Base-by-base conservation (phyloP, 1,140 invertebrate species). In the Rhagoletis pomonella region DNA sequence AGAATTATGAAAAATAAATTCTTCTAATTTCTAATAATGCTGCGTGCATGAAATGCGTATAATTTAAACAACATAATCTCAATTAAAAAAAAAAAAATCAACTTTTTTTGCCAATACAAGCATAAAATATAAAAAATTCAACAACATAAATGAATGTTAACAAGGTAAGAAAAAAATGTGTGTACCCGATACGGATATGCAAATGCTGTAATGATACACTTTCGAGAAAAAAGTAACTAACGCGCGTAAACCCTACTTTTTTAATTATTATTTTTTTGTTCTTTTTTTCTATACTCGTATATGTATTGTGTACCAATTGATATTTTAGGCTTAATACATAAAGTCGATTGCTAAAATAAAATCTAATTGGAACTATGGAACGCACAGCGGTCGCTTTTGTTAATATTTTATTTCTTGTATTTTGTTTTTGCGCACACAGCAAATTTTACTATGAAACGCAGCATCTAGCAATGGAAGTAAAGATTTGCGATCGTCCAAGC, bases 341-440 rank as follows among this genome's bases (percentile, higher is more conserved):
- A 81, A 9, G 44, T 29, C 50, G 2, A 81, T 19, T 81, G 55
- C 44, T 81, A 81, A 19, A 29, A 62, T 14, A 62, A 62, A n/a
- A 7, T 55, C 47, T 19, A 58, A n/a, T 81, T 81, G 73, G 73
- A 81, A 81, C 73, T 81, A 81, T 81, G 47, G 73, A 81, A 81
- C 73, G 73, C 73, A 81, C 73, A 81, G 73, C 73, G 73, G 73
- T 81, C 47, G 73, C 55, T 81, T 47, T 55, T 62, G 3, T 62
- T 4, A 12, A 4, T 4, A 62, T 62, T 9, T 55, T 55, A 55
- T 58, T 55, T 19, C 5, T 81, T n/a, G n/a, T 19, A 47, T 81
- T 81, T 19, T 5, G 50, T 81, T 4, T 47, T 47, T 4, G 67
- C 4, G 67, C 12, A 44, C n/a, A 47, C 42, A 73, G 67, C 42